Conservation (phyloP, 2,113 vertebrate species). For the Rostratula benghalensis region DNA sequence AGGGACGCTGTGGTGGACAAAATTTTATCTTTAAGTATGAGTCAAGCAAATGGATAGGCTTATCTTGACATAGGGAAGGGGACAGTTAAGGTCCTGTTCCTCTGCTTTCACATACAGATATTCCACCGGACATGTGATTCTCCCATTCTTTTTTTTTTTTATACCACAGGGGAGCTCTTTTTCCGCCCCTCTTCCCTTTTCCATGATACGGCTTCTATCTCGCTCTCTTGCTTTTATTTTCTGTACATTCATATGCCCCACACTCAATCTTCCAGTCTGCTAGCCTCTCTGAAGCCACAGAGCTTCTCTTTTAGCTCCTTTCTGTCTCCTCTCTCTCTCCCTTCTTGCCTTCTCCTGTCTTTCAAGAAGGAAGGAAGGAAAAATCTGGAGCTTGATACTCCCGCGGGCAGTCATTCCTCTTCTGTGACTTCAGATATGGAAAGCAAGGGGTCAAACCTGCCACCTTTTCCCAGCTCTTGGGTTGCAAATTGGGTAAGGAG, state of each 20-base stretch:
- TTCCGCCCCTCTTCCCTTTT: not conserved
- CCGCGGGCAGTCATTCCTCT: not conserved
- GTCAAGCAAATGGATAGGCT: not conserved
- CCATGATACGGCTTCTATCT: not conserved
- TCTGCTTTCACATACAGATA: not conserved
- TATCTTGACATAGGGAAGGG: not conserved
- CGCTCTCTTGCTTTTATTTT: not conserved
- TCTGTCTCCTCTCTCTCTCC: not conserved
- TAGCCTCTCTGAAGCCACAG: not conserved
- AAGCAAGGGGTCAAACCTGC: not conserved
- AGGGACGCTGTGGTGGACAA: not conserved
- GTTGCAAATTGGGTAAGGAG: not conserved
- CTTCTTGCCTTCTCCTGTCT: not conserved
- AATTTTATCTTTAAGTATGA: not conserved
- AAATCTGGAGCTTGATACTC: not conserved
- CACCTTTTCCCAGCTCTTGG: not conserved
- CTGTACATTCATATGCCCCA: not conserved
- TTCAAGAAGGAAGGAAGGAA: not conserved
- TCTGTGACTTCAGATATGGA: not conserved
- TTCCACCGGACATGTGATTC: not conserved
- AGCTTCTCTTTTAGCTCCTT: not conserved
- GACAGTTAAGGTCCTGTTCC: not conserved
- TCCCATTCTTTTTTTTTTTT: not conserved
- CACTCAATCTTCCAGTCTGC: not conserved
- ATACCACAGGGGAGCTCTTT: fast-evolving